A percentile compares a stretch with the other conserved stretches of the same genome.
phyloP scores from a whole-genome alignment of 30 jellyfish, hydroid and myxozoan genomes.

The Clytia hemisphaerica region DNA sequence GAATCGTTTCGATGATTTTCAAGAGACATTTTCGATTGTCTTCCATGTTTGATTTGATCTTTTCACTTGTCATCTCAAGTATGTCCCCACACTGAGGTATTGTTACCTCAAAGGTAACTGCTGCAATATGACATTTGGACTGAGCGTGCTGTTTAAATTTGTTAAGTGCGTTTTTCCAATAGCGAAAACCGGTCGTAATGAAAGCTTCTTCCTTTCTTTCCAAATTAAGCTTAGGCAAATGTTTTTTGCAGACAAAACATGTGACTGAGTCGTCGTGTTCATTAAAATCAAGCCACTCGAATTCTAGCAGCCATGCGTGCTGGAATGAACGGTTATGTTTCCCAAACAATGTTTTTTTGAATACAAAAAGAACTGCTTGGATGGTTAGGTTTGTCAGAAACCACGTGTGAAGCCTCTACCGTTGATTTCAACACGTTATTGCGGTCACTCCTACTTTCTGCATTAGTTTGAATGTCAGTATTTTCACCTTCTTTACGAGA shows the following conservation, averaged over 20 bases:
- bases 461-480: too few species aligned
- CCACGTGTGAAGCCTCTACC: background rate
- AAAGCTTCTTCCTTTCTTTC: conserved; percentile 22
- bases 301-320: background rate
- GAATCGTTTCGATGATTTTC: conserved; percentile 22
- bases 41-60: conserved; percentile 13
- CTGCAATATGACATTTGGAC: conserved; percentile 34
- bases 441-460: too few species aligned
- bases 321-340: background rate
- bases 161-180: conserved; percentile 22
- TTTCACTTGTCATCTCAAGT: conserved; percentile 23
- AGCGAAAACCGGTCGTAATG: conserved; percentile 6
- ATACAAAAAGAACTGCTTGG: background rate
- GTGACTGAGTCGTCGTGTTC: background rate
- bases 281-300: background rate
- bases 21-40: conserved; percentile 27
- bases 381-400: background rate
- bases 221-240: too few species aligned
- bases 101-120: conserved; percentile 16
- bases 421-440: background rate
- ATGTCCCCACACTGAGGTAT: conserved; percentile 38
- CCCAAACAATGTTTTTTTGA: conserved; percentile 3
- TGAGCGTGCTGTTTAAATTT: conserved; percentile 11
- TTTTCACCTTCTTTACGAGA: background rate
- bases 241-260: background rate